These are phyloP conservation scores for Andrena marginata DNA, from an alignment of 2,888 invertebrate species.

Conservation along the genomic window DNA sequence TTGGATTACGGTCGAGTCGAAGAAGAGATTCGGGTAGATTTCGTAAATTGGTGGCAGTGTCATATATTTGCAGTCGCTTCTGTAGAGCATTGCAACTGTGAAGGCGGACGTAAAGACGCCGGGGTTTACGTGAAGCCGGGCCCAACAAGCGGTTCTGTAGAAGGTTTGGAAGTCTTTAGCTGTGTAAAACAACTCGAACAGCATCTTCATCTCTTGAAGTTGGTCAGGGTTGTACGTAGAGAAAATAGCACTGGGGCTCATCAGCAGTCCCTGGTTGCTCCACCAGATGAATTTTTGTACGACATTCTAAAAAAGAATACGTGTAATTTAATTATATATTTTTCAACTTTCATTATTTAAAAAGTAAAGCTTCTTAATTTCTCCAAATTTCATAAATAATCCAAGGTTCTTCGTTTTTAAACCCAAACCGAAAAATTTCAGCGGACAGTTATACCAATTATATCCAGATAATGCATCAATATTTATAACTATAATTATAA, in stretches of 20 bases:
- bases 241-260: conserved; percentile 88
- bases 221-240: conserved; percentile 89
- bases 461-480: too few relatives aligned
- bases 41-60: conserved; percentile 91
- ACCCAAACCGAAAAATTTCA: too few relatives aligned
- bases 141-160: conserved; percentile 90
- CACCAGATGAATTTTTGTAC: conserved; percentile 77
- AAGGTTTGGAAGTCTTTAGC: conserved; percentile 91
- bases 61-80: conserved; percentile 88
- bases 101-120: conserved; percentile 89
- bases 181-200: conserved; percentile 90
- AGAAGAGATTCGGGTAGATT: conserved; percentile 90
- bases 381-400: too few relatives aligned
- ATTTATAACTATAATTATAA: too few relatives aligned
- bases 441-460: too few relatives aligned
- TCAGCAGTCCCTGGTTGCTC: conserved; percentile 86
- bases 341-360: too few relatives aligned
- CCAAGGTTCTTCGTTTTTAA: too few relatives aligned
- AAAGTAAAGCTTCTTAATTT: too few relatives aligned
- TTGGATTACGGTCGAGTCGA: conserved; percentile 88
- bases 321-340: too few relatives aligned
- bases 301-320: conserved; percentile 71
- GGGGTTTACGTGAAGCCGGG: conserved; percentile 89
- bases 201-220: conserved; percentile 87
- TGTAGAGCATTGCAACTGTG: conserved; percentile 88